Evolutionary conservation across 2,113 vertebrate genomes (phyloP).

Genomic region (Melospiza georgiana): DNA sequence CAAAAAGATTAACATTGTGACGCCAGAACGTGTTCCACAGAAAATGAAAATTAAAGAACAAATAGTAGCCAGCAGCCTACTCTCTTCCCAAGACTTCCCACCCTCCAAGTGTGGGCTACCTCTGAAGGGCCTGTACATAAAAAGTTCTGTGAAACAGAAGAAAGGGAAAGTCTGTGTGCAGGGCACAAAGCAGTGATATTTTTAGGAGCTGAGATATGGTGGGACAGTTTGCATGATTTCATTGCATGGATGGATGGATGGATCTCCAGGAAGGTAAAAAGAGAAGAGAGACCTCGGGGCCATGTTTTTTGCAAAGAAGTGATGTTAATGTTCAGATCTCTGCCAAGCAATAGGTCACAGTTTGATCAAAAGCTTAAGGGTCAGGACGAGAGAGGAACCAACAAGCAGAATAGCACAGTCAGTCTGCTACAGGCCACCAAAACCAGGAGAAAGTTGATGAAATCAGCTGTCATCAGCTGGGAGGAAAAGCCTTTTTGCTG

Average conservation of each 20-base stretch:
- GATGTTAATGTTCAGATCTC: neutral
- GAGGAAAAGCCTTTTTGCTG: neutral
- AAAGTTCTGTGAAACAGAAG: neutral
- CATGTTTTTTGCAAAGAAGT: neutral
- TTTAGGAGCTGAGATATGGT: neutral
- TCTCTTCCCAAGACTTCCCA: neutral
- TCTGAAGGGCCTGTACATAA: neutral
- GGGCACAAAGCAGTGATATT: neutral
- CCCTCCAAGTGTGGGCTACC: neutral
- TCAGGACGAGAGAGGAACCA: neutral
- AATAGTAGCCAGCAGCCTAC: neutral
- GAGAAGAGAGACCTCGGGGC: neutral
- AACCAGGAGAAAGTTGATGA: neutral
- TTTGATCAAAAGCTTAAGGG: neutral
- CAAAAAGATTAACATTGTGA: neutral
- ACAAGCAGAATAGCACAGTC: accelerated
- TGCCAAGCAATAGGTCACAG: neutral
- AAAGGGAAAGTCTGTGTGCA: neutral
- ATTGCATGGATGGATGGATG: neutral
- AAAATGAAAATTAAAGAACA: neutral
- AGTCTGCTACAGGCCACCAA: neutral
- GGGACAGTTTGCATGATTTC: neutral
- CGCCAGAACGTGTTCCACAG: neutral
- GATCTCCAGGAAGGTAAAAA: neutral
- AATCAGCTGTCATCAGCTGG: neutral